Percentiles rank a stretch among this genome's conserved stretches.
These are phyloP conservation scores for Wiebesia pumilae DNA, from an alignment of 1,140 invertebrate genomes.

Conservation along the genomic window DNA sequence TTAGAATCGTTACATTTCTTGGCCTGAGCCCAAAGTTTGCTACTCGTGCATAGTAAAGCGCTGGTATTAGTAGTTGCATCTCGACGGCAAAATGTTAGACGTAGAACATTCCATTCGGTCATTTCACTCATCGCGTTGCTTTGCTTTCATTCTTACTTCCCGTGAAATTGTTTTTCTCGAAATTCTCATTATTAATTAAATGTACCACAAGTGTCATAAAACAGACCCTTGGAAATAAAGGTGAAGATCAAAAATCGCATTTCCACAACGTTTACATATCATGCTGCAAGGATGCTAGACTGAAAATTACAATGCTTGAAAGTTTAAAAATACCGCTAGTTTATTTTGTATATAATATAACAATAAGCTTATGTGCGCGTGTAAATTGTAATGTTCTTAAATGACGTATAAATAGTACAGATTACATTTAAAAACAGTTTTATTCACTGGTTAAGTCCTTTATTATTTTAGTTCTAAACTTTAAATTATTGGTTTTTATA, in stretches of 20 bases:
- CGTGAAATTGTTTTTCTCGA: slow-evolving; percentile 29
- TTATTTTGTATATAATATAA: slow-evolving; percentile 30
- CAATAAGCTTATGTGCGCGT: slow-evolving; percentile 2
- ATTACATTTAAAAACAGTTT: background rate
- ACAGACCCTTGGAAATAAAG: background rate
- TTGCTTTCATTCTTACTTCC: slow-evolving; percentile 36
- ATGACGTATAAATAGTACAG: background rate
- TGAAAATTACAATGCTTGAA: slow-evolving; percentile 3
- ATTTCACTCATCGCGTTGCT: slow-evolving; percentile 27
- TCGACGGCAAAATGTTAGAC: slow-evolving; percentile 1
- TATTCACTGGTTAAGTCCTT: background rate
- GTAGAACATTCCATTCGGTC: background rate
- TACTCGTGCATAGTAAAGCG: background rate
- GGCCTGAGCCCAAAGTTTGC: slow-evolving; percentile 12
- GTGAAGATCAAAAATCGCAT: slow-evolving; percentile 5
- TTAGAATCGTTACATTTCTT: slow-evolving; percentile 22
- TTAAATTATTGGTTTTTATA: slow-evolving; percentile 33
- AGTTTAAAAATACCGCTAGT: slow-evolving; percentile 36
- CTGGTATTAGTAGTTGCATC: slow-evolving; percentile 22
- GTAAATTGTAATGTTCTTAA: background rate
- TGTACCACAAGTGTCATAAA: background rate
- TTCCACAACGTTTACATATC: background rate
- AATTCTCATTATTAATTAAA: slow-evolving; percentile 30
- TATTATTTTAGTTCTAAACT: slow-evolving; percentile 16
- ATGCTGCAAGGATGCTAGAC: background rate